phyloP scores from a whole-genome alignment of 2,113 vertebrate genomes.

The Cololabis saira region DNA sequence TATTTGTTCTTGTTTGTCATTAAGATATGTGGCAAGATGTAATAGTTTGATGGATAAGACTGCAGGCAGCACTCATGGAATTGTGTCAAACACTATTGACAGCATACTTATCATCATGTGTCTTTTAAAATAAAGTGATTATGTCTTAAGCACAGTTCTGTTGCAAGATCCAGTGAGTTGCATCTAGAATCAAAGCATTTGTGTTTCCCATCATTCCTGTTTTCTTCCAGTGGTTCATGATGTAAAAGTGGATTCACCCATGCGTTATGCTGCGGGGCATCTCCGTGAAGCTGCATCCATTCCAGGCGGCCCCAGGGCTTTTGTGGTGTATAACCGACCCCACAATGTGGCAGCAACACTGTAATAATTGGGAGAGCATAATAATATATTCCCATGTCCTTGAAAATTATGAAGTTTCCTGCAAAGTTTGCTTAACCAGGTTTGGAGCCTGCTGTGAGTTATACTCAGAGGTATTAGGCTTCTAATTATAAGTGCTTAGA shows the following conservation, averaged over 20 bases:
- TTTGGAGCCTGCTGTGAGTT: constrained; percentile 53
- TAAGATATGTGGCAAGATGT: constrained; percentile 52
- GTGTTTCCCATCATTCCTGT: not conserved
- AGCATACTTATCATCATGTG: constrained; percentile 60
- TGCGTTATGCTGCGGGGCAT: not conserved
- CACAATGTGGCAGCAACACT: constrained; percentile 8
- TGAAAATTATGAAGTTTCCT: constrained; percentile 35
- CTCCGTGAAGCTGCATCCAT: not conserved
- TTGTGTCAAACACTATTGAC: constrained; percentile 58
- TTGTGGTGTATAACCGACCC: constrained; percentile 3
- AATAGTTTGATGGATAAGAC: constrained; percentile 64
- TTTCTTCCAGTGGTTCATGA: constrained; percentile 9
- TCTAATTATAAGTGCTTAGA: constrained; percentile 45
- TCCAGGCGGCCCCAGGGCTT: not conserved
- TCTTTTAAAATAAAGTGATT: constrained; percentile 75
- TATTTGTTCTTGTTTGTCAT: constrained; percentile 64
- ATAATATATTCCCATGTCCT: constrained; percentile 35
- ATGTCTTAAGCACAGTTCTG: constrained; percentile 32
- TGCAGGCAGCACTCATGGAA: constrained; percentile 81
- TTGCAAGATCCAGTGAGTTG: constrained; percentile 1
- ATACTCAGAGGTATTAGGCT: constrained; percentile 27
- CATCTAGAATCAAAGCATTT: not conserved
- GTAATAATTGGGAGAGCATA: constrained; percentile 9
- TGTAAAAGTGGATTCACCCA: not conserved
- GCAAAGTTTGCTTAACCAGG: constrained; percentile 46